Conservation (phyloP, 2,113 vertebrate species). For the Callorhinus ursinus region DNA sequence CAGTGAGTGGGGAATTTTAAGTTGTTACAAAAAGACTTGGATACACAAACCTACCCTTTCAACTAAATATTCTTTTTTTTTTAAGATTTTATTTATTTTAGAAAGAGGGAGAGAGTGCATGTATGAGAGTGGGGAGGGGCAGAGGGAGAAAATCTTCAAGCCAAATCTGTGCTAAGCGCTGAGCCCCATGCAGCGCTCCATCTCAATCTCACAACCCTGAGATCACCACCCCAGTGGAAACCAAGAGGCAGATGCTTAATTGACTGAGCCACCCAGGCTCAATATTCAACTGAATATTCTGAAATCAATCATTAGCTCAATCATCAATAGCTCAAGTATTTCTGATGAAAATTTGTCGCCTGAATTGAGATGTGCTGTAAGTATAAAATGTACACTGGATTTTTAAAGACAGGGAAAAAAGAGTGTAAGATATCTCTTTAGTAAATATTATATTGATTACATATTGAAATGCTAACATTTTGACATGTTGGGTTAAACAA, state of each 20-base stretch:
- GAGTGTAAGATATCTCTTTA: neutral
- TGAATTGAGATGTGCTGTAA: neutral
- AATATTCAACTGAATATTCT: neutral
- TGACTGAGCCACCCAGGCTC: neutral
- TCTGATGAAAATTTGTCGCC: neutral
- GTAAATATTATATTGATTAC: neutral
- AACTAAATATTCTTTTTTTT: neutral
- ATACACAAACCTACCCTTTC: neutral
- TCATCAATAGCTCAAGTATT: neutral
- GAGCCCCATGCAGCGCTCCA: neutral
- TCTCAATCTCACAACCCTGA: neutral
- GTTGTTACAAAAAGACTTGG: neutral
- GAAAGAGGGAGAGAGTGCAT: neutral
- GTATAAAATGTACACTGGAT: neutral
- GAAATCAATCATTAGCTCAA: neutral
- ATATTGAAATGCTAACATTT: slow-evolving; percentile 21
- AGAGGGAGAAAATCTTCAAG: neutral
- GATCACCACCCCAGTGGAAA: neutral
- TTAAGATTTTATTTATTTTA: neutral
- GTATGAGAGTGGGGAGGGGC: neutral
- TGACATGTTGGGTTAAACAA: neutral
- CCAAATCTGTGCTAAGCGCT: neutral
- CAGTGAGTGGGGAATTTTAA: neutral
- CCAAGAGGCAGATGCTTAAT: neutral
- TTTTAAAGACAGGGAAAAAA: neutral